A percentile compares a stretch with the other conserved stretches of the same genome.
These are phyloP conservation scores for Alosa sapidissima DNA, from an alignment of 2,797 vertebrate genomes.

Conservation along the genomic window DNA sequence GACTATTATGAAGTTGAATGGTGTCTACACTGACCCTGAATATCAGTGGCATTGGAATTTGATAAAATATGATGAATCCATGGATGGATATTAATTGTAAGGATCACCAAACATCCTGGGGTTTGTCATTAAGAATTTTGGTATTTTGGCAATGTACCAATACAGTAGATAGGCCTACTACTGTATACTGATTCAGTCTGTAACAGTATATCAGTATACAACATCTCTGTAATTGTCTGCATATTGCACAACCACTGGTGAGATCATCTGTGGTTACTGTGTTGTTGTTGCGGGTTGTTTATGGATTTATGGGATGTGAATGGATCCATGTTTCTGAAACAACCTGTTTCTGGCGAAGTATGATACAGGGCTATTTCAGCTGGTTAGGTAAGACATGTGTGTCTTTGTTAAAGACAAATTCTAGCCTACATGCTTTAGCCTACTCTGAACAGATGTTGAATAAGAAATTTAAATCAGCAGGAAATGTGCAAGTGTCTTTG, in stretches of 20 bases:
- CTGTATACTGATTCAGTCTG: neutral
- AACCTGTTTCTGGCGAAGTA: neutral
- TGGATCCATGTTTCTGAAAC: neutral
- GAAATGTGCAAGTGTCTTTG: neutral
- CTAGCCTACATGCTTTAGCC: neutral
- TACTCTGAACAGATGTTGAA: neutral
- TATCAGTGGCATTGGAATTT: neutral
- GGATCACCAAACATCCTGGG: neutral
- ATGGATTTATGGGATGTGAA: neutral
- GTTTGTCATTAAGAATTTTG: neutral
- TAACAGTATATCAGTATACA: neutral
- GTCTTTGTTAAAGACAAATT: neutral
- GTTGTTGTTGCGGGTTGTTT: neutral
- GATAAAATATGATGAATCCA: neutral
- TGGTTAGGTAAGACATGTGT: neutral
- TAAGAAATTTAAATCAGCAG: neutral
- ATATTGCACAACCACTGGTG: neutral
- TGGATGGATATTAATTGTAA: neutral
- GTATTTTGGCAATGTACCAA: neutral
- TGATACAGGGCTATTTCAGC: neutral
- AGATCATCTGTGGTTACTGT: neutral
- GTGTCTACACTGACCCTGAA: conserved; percentile 5
- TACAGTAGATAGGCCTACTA: neutral
- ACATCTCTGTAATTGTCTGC: too few species aligned
- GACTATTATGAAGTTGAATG: neutral